Base-by-base conservation (phyloP, 2,888 invertebrate genomes). In the Zelleria hepariella region DNA sequence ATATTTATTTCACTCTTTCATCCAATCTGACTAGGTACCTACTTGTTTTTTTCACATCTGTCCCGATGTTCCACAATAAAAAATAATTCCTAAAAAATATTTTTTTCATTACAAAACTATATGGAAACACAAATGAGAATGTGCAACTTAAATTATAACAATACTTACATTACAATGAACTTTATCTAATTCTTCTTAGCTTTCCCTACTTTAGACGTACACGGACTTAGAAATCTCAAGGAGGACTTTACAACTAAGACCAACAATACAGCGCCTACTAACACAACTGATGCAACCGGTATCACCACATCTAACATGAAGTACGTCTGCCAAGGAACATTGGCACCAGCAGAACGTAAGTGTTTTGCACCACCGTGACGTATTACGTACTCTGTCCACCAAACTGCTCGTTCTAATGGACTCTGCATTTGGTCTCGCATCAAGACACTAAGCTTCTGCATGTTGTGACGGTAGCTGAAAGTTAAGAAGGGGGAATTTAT, bases 351-450 rank as follows among this genome's bases (percentile, higher is more conserved):
- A 60, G 73, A 73, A 58, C 69, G 67, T 10, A 77, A 64, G 62
- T 76, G 75, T 52, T 61, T 63, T 1, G 77, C 71, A 5, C 77
- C 76, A 59, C 68, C 65, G 61, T 74, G 70, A 21, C 74, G 63
- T 21, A 75, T 62, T 5, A 74, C 71, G 59, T 76, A 77, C 59
- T 77, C 77, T 8, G 73, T 72, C 74, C 74, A 75, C 72, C 72
- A 74, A 10, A 75, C 63, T 0, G 73, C 72, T 59, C 68, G 68
- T 48, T 73, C 71, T 48, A 72, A 27, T 6, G 69, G 64, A 18
- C 59, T 64, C 62, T 70, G 67, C 18, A 71, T 70, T 60, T 70
- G 67, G 60, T 76, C 75, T n/a, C 63, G 60, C 32, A 69, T 32
- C 15, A 73, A 59, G 49, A 59, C 60, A 3, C 62, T 56, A 7